Evolutionary conservation across 2,888 invertebrate genomes (phyloP), one percentile per base, ranked within the genome.

Genomic region (Mythimna pallens): DNA sequence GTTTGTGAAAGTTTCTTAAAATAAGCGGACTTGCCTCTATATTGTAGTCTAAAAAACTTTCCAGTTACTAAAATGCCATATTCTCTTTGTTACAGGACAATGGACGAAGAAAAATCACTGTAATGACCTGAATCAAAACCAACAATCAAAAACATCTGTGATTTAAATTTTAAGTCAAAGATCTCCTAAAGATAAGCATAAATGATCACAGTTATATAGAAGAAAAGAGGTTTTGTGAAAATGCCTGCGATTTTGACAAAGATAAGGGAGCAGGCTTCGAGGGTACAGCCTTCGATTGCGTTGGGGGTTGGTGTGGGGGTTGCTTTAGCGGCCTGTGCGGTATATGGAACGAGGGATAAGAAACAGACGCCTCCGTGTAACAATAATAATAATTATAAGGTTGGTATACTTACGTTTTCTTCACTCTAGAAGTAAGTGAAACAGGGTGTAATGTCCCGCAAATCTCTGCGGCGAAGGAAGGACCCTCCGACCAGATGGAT

Each of bases 181-280:
- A 90, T 91, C 90, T 90, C 87, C 61, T 68, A 74, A 76, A 71
- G 22, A 63, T 85, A 88, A 89, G 83, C 54, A 74, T 84, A 86
- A 81, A 85, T 82, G 82, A 61, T 74, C 74, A 76, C 66, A 79
- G 72, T 61, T 58, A 61, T 66, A 68, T 73, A 70, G 59, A 43
- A 25, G n/a, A 65, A 73, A 52, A 70, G 50, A 64, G 30, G 5
- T 57, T 65, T 70, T 82, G 65, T 70, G 67, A 92, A 89, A 87
- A 96, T 96, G 96, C 96, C 96, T 75, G 96, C 96, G 34, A 95
- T 96, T 78, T 85, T 96, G 82, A 91, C 96, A 34, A 96, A 96
- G 89, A 93, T 96, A 8, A 87, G 95, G 59, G 96, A 96, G 88
- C 93, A 93, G 84, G 96, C 96, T 84, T 94, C 93, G 81, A 89